Conservation (phyloP, 2,113 vertebrate species). For the Tragulus kanchil region DNA sequence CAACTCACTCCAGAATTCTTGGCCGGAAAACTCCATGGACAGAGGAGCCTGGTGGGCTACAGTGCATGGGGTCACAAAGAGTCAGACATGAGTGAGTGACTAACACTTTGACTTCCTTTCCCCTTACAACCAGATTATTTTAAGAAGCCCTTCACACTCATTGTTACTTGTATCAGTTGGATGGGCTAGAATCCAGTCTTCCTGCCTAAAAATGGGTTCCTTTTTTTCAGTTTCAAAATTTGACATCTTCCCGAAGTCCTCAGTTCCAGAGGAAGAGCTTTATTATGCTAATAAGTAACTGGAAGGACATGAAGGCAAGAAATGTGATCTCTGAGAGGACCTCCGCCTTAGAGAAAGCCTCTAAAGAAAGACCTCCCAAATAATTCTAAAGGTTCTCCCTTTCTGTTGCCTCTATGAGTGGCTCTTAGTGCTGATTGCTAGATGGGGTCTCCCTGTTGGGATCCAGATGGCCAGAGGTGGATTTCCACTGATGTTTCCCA, state of each 20-base stretch:
- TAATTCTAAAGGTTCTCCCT: background rate
- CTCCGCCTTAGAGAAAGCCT: background rate
- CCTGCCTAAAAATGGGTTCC: background rate
- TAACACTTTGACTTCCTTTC: background rate
- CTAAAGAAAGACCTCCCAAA: background rate
- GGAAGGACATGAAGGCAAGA: background rate
- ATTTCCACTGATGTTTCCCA: background rate
- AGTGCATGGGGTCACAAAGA: background rate
- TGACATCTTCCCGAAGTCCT: background rate
- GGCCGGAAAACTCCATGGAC: background rate
- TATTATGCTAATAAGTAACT: background rate
- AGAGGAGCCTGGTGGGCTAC: background rate
- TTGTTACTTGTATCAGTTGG: background rate
- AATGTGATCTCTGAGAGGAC: background rate
- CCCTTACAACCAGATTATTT: background rate
- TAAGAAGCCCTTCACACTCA: background rate
- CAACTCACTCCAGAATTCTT: background rate
- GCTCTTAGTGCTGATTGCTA: background rate
- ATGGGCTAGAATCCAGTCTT: background rate
- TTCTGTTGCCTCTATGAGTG: background rate
- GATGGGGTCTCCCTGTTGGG: background rate
- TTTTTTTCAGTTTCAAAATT: background rate
- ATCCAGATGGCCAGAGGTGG: conserved; percentile 56
- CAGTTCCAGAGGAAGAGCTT: background rate
- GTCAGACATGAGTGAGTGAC: background rate